Percentiles rank a stretch among this genome's conserved stretches.
Evolutionary conservation across 1,140 invertebrate species (phyloP).

Genomic region (Plodia interpunctella): DNA sequence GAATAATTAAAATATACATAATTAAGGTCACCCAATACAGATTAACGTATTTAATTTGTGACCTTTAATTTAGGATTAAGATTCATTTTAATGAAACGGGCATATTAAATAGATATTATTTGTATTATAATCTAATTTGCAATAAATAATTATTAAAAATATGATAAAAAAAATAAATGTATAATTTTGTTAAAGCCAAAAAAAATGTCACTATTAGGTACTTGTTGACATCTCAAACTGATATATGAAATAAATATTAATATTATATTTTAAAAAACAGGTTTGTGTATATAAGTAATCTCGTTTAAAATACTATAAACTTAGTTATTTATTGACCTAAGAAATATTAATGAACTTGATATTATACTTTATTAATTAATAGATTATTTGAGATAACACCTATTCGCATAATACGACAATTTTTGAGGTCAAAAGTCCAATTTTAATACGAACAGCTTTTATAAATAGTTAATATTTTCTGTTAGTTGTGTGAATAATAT

Average conservation of each 20-base stretch:
- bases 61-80: background rate
- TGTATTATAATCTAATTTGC: too few species aligned
- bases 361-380: background rate
- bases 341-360: background rate
- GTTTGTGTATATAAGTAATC: background rate
- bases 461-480: too few species aligned
- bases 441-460: background rate
- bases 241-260: background rate
- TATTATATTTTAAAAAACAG: constrained; percentile 10
- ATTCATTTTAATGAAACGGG: background rate
- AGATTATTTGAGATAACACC: background rate
- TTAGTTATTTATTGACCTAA: constrained; percentile 5
- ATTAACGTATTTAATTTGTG: background rate
- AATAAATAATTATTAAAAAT: too few species aligned
- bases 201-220: background rate
- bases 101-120: background rate
- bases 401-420: background rate
- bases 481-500: too few species aligned
- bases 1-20: too few species aligned
- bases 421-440: background rate
- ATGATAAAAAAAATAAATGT: too few species aligned
- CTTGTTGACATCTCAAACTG: background rate
- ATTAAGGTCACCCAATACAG: background rate
- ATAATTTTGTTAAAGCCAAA: too few species aligned
- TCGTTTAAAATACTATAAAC: constrained; percentile 11